Conservation (phyloP, 2,888 invertebrate species). For the Priocnemis perturbator region DNA sequence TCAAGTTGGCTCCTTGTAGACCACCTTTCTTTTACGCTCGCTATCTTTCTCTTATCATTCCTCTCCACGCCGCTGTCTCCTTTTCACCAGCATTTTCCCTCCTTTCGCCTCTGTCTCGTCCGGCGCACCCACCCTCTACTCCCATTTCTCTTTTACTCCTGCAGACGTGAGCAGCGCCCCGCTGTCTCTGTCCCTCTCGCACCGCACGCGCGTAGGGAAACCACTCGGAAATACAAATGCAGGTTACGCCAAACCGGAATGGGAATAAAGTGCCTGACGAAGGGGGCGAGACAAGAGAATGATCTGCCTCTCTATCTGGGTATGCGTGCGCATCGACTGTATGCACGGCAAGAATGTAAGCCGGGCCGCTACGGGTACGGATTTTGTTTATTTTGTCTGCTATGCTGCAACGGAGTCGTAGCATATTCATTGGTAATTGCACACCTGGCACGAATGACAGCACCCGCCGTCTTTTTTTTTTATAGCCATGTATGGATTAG, state of each 20-base stretch:
- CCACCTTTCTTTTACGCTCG: constrained; percentile 20
- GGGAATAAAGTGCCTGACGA: constrained; percentile 42
- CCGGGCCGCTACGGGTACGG: too few species aligned
- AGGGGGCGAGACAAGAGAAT: constrained; percentile 16
- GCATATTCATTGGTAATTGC: too few species aligned
- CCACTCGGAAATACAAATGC: constrained; percentile 42
- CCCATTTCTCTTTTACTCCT: not conserved
- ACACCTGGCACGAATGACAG: too few species aligned
- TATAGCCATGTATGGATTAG: too few species aligned
- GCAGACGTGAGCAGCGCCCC: not conserved
- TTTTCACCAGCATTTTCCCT: not conserved
- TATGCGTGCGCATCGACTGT: too few species aligned
- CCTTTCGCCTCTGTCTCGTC: too few species aligned
- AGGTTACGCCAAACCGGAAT: constrained; percentile 27
- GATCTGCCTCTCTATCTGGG: too few species aligned
- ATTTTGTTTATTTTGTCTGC: too few species aligned
- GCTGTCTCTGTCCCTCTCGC: constrained; percentile 24
- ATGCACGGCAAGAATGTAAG: too few species aligned
- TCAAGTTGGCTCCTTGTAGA: too few species aligned
- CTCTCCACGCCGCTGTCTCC: not conserved
- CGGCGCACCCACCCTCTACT: not conserved
- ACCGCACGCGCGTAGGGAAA: not conserved
- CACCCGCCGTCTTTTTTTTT: too few species aligned
- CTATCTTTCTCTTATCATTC: constrained; percentile 10
- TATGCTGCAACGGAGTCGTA: too few species aligned